phyloP scores from a whole-genome alignment of 64 coral and sea anemone genomes.

The Hydrozoanthus tunicans region DNA sequence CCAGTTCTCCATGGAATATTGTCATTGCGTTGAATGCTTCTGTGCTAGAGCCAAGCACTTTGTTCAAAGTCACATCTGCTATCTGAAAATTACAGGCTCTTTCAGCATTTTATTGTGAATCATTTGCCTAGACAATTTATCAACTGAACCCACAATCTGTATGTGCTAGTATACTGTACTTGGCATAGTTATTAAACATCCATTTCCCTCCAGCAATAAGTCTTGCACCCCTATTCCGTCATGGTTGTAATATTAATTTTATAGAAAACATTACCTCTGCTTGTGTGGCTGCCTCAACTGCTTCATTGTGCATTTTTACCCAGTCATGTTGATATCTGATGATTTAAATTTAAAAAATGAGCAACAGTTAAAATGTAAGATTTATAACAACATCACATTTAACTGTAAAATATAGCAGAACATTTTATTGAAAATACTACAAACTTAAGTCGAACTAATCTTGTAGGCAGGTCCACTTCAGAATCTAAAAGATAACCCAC shows the following conservation, averaged over 20 bases:
- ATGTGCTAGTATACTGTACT: no score
- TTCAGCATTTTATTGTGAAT: neutral
- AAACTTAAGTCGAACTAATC: no score
- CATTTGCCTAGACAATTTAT: neutral
- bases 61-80: constrained; percentile 62
- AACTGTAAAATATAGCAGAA: no score
- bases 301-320: constrained; percentile 80
- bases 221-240: no score
- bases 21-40: constrained; percentile 74
- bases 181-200: no score
- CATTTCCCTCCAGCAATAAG: no score
- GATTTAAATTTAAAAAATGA: neutral
- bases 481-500: no score
- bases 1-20: constrained; percentile 78
- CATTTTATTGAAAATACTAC: no score
- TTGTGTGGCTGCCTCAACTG: constrained; percentile 65
- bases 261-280: constrained; percentile 56
- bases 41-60: constrained; percentile 61
- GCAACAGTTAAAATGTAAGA: neutral
- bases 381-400: neutral
- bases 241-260: neutral
- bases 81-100: constrained; percentile 25
- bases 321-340: constrained; percentile 79
- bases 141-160: no score
- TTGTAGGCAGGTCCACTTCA: no score